These are phyloP conservation scores for Porites cylindrica DNA, from an alignment of 92 coral and sea anemone species.

Conservation along the genomic window DNA sequence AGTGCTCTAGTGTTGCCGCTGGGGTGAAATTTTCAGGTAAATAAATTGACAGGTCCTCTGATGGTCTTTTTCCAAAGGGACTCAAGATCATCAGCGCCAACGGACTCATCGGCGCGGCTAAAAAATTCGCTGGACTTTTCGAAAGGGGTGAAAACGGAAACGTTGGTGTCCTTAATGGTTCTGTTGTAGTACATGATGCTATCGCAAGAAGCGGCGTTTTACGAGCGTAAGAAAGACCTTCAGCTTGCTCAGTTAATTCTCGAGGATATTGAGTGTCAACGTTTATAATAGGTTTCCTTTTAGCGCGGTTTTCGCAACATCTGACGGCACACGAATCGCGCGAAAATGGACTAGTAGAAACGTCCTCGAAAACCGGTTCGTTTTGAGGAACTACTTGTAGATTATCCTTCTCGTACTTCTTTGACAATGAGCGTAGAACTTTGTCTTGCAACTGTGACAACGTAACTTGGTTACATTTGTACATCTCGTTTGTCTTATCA, in stretches of 20 bases:
- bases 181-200: conserved; percentile 8
- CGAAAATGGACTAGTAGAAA: neutral
- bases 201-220: neutral
- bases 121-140: conserved; percentile 7
- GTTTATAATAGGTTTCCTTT: neutral
- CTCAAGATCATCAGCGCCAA: conserved; percentile 41
- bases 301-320: conserved; percentile 7
- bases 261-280: neutral
- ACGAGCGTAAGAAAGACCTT: neutral
- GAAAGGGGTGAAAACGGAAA: conserved; percentile 35
- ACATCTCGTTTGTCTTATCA: conserved; percentile 3
- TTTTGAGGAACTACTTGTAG: conserved; percentile 48
- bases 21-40: conserved; percentile 55
- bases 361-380: neutral
- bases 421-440: conserved; percentile 12
- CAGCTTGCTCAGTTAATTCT: neutral
- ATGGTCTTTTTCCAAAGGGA: conserved; percentile 41
- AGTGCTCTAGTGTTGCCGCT: conserved; percentile 40
- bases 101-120: conserved; percentile 15
- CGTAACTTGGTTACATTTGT: conserved; percentile 16
- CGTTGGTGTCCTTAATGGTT: conserved; percentile 38
- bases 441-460: conserved; percentile 35
- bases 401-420: conserved; percentile 10
- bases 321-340: conserved; percentile 1
- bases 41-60: conserved; percentile 48